phyloP scores from a whole-genome alignment of 2,888 invertebrate species.

The Deilephila elpenor region DNA sequence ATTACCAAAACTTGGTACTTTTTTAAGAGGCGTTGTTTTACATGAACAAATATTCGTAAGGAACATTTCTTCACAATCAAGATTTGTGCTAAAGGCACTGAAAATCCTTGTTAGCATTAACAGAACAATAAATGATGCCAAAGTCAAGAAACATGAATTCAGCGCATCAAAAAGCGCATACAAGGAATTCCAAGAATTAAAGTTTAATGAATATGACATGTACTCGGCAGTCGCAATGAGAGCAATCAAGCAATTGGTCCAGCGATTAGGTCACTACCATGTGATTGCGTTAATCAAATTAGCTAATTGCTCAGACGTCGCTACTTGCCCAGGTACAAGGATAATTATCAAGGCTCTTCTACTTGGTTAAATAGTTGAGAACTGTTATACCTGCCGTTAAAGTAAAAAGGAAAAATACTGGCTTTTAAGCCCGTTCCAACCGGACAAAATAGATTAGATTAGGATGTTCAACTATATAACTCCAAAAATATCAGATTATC shows the following conservation, averaged over 20 bases:
- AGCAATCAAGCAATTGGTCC: conserved; percentile 52
- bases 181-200: conserved; percentile 11
- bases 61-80: too few relatives aligned
- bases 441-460: too few relatives aligned
- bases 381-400: too few relatives aligned
- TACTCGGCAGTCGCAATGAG: conserved; percentile 42
- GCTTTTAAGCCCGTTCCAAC: too few relatives aligned
- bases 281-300: conserved; percentile 56
- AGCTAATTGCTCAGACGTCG: conserved; percentile 43
- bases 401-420: too few relatives aligned
- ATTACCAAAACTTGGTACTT: too few relatives aligned
- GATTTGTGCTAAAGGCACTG: neutral
- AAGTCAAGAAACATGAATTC: neutral
- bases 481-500: too few relatives aligned
- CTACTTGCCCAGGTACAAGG: neutral
- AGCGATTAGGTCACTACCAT: conserved; percentile 53
- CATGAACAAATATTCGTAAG: too few relatives aligned
- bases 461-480: too few relatives aligned
- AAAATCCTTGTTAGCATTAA: neutral
- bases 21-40: too few relatives aligned
- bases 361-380: too few relatives aligned
- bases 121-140: neutral
- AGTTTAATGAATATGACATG: conserved; percentile 37
- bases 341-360: neutral
- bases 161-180: neutral